These are phyloP conservation scores for Jaculus jaculus DNA, from an alignment of 2,113 vertebrate species.

Conservation along the genomic window DNA sequence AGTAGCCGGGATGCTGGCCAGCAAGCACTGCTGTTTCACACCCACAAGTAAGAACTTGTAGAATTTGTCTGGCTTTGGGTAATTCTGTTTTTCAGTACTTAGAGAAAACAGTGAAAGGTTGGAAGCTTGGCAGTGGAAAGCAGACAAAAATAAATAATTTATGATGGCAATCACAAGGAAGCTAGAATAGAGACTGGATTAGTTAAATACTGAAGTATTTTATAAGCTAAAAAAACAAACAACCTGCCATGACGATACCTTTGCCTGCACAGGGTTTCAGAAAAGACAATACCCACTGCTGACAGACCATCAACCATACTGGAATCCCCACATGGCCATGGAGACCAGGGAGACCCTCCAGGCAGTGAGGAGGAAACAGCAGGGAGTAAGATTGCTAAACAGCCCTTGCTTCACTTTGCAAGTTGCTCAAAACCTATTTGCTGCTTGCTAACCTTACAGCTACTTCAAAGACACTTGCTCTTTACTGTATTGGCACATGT, in stretches of 20 bases:
- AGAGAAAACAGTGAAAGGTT: neutral
- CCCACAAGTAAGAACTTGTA: neutral
- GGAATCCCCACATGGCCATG: constrained; percentile 89
- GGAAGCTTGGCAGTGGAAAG: neutral
- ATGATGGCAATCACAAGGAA: neutral
- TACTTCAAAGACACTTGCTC: neutral
- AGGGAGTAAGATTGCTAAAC: constrained; percentile 88
- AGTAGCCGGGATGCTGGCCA: neutral
- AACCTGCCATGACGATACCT: neutral
- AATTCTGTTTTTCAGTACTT: neutral
- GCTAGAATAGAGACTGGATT: neutral
- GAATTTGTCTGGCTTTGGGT: neutral
- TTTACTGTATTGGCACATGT: neutral
- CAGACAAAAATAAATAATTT: neutral
- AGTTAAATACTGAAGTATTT: neutral
- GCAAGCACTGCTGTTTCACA: neutral
- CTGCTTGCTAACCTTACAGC: neutral
- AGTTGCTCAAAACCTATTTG: neutral
- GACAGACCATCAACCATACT: constrained; percentile 88
- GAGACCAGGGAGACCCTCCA: constrained; percentile 90
- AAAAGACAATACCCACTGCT: constrained; percentile 87
- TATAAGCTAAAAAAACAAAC: neutral
- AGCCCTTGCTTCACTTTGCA: neutral
- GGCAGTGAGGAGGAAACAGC: constrained; percentile 86
- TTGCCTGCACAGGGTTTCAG: constrained; percentile 81